Evolutionary conservation across 2,797 vertebrate genomes (phyloP).

Genomic region (Morus bassanus): DNA sequence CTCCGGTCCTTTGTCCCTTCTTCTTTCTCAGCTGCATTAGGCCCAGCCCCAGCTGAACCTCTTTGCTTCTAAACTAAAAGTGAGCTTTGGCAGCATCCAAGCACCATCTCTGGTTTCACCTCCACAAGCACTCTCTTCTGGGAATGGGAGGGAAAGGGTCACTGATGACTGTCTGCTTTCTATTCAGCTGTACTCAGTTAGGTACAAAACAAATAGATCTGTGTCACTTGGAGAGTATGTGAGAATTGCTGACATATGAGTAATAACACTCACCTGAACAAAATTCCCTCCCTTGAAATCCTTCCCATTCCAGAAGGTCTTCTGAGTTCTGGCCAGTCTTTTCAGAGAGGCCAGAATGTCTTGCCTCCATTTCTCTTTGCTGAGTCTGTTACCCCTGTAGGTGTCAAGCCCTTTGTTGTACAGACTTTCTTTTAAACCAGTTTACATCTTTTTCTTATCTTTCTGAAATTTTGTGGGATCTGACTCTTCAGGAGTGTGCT

Average conservation of each 20-base stretch:
- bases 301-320: background rate
- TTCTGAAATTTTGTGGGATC: background rate
- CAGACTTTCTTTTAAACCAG: background rate
- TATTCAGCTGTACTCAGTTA: background rate
- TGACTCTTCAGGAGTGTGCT: background rate
- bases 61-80: background rate
- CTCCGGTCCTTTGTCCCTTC: background rate
- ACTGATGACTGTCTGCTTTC: background rate
- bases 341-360: background rate
- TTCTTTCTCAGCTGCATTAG: background rate
- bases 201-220: background rate
- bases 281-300: background rate
- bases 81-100: background rate
- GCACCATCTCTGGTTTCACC: background rate
- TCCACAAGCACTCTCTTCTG: background rate
- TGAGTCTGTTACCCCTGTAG: background rate
- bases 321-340: background rate
- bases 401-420: background rate
- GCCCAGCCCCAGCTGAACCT: background rate
- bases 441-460: background rate
- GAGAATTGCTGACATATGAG: background rate
- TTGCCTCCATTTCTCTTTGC: background rate
- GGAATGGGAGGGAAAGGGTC: background rate
- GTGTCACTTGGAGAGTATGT: background rate
- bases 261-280: background rate